Base-by-base conservation (phyloP, 2,113 vertebrate species). In the Lipotes vexillifer region DNA sequence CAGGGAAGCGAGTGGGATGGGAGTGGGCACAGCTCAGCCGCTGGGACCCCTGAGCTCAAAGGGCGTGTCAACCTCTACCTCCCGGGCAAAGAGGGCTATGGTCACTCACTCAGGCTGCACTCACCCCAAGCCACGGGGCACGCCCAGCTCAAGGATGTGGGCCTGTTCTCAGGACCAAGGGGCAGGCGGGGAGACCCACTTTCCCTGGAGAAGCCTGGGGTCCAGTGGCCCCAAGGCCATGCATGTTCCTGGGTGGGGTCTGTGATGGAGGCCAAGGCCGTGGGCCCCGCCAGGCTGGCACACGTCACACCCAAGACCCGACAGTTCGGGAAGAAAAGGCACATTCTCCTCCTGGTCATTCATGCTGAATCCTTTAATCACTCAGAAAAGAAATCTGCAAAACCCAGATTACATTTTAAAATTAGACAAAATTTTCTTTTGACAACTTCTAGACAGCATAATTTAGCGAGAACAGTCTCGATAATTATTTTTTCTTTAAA, bases 401-500 rank as follows among this genome's bases (percentile, higher is more conserved):
- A 41, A 88, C 29, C 69, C 61, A 66, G 65, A 65, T 61, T 89
- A 31, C n/a, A 41, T 90, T 90, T 98, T 66, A 84, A 92, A 95
- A 98, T 72, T 74, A 96, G 86, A 95, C n/a, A 94, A 78, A 82
- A 92, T 93, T 81, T 80, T 78, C 96, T 90, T 89, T 89, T 8
- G 52, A 29, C 61, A 93, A 97, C 77, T 93, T 94, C 69, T 44
- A 41, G 95, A 41, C 23, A 96, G 66, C 88, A 63, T 97, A 84
- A 96, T 98, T 96, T 71, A 97, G 97, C 41, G 68, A 93, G 55
- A 41, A 61, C 55, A 61, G 93, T 94, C 33, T 11, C 5, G 41
- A 93, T 86, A 63, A 69, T 94, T 94, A 82, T 95, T 98, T 97
- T 97, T 96, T 93, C 98, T 95, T 96, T 72, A 96, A 97, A 95